phyloP scores from a whole-genome alignment of 2,888 invertebrate species.

The Leptinotarsa haldemani region DNA sequence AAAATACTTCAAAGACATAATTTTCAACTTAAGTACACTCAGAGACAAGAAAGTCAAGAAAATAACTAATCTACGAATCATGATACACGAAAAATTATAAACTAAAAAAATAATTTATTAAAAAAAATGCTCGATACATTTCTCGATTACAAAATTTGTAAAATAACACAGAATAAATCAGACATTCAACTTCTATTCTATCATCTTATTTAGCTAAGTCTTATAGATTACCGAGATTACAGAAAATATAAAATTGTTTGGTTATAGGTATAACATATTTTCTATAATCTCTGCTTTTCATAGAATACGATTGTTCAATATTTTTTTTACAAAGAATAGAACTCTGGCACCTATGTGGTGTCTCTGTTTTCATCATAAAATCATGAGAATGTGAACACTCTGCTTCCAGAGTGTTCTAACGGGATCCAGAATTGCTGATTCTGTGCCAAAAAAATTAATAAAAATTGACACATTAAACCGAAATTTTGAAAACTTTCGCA shows the following conservation, averaged over 20 bases:
- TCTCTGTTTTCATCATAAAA: slow-evolving; percentile 50
- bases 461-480: too few species aligned
- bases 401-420: slow-evolving; percentile 22
- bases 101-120: slow-evolving; percentile 41
- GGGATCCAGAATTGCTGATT: slow-evolving; percentile 21
- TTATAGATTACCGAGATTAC: slow-evolving; percentile 48
- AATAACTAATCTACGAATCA: slow-evolving; percentile 39
- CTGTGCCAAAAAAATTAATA: too few species aligned
- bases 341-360: slow-evolving; percentile 55
- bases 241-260: slow-evolving; percentile 46
- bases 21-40: slow-evolving; percentile 42
- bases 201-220: slow-evolving; percentile 50
- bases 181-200: slow-evolving; percentile 45
- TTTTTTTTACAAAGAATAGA: slow-evolving; percentile 51
- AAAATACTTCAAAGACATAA: slow-evolving; percentile 39
- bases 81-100: slow-evolving; percentile 42
- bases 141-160: slow-evolving; percentile 21
- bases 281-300: slow-evolving; percentile 47
- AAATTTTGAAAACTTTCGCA: too few species aligned
- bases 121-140: slow-evolving; percentile 30
- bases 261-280: slow-evolving; percentile 40
- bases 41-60: slow-evolving; percentile 27
- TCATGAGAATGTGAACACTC: slow-evolving; percentile 28
- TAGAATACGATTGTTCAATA: slow-evolving; percentile 56
- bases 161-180: slow-evolving; percentile 50